Evolutionary conservation across 2,797 vertebrate species (phyloP), one percentile per base, ranked within the genome.

Genomic region (Sebastiscus albofasciatus): DNA sequence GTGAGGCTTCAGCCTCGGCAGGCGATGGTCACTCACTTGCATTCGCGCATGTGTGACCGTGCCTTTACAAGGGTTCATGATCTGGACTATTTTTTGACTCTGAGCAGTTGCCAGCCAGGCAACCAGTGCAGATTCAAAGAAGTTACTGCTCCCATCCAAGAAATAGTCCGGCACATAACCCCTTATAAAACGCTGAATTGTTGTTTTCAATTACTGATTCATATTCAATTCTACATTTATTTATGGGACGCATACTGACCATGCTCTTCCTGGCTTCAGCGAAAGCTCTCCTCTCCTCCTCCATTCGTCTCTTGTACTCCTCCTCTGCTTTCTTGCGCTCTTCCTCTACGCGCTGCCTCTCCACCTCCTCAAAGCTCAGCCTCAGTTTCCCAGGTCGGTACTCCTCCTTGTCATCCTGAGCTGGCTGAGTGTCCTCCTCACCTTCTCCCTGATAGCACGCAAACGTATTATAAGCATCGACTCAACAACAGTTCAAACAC

Each of bases 251-350:
- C 7, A 71, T 74, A 88, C 33, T 93, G 85, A 99, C 99, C 98
- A 99, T 98, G 94, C 96, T 98, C 88, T 95, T 98, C 82, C 98
- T 97, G 60, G 99, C 99, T 93, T 99, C 97, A 11, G 98, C 98
- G 74, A 99, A 99, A 67, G 97, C 97, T 92, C 90, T 96, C 87
- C 97, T 98, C 92, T 99, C 99, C 77, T 99, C 98, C 89, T 97
- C 96, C 87, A 98, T 99, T 75, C 98, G 97, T 87, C 90, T 96
- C 83, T 97, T 97, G 70, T 97, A 95, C 81, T 97, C 98, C 61
- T 97, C 97, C 84, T 99, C 98, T 59, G 97, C 97, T 91, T 94
- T 97, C 82, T 96, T 97, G 77, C 97, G 97, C 79, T 96, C 97
- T 8, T 96, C 97, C 91, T 98, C 97, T 68, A 97, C 96, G 75